These are phyloP conservation scores for Noctua fimbriata DNA, from an alignment of 2,888 invertebrate genomes.

Conservation along the genomic window DNA sequence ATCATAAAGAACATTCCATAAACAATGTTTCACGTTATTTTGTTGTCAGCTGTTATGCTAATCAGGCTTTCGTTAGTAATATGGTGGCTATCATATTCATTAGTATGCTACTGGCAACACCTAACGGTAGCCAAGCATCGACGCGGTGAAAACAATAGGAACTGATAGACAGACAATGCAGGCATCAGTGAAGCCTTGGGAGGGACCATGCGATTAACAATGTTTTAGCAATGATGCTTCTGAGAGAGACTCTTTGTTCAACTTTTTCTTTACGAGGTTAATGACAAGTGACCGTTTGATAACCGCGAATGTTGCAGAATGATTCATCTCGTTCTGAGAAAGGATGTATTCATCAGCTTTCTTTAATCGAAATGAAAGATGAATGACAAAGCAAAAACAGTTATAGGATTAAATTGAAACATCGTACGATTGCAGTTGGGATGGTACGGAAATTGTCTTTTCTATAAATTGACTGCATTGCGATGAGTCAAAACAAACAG, in stretches of 20 bases:
- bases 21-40: constrained; percentile 47
- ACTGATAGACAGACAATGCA: constrained; percentile 51
- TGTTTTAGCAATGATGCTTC: constrained; percentile 29
- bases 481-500: background rate
- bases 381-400: constrained; percentile 26
- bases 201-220: constrained; percentile 51
- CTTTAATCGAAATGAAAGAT: constrained; percentile 19
- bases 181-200: constrained; percentile 45
- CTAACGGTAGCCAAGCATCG: constrained; percentile 76
- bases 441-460: constrained; percentile 6
- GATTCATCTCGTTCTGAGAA: constrained; percentile 12
- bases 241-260: constrained; percentile 48
- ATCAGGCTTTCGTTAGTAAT: constrained; percentile 59
- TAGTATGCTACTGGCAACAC: constrained; percentile 74
- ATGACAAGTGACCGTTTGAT: constrained; percentile 37
- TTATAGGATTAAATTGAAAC: constrained; percentile 18
- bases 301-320: constrained; percentile 20
- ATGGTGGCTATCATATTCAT: constrained; percentile 57
- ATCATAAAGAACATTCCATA: constrained; percentile 40
- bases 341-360: constrained; percentile 33
- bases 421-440: constrained; percentile 3
- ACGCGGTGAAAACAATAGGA: constrained; percentile 75
- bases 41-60: constrained; percentile 66
- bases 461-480: constrained; percentile 2
- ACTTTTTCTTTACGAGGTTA: constrained; percentile 34